phyloP scores from a whole-genome alignment of 2,113 vertebrate species.

The Lathamus discolor region DNA sequence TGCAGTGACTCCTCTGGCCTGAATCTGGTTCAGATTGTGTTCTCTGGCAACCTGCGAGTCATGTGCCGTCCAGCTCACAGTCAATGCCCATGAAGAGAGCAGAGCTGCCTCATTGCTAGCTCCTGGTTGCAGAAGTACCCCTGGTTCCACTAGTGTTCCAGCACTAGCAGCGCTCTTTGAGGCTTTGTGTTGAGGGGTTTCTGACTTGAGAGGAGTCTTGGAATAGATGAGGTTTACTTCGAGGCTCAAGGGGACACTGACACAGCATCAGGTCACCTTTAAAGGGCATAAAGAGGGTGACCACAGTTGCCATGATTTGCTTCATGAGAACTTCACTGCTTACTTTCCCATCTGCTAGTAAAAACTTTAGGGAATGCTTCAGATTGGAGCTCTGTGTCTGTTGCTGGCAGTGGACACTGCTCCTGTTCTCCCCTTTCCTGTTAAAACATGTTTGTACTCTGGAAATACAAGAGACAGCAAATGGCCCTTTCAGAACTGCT shows the following conservation, averaged over 20 bases:
- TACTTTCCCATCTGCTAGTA: constrained; percentile 11
- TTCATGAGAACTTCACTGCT: neutral
- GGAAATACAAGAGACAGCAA: constrained; percentile 1
- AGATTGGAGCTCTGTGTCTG: constrained; percentile 43
- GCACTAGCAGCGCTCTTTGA: constrained; percentile 38
- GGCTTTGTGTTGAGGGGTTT: constrained; percentile 32
- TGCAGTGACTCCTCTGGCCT: constrained; percentile 49
- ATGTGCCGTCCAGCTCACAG: neutral
- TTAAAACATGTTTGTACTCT: constrained; percentile 17
- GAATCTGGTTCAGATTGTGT: constrained; percentile 31
- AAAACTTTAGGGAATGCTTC: constrained; percentile 6
- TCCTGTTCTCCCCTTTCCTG: neutral
- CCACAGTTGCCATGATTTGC: constrained; percentile 16
- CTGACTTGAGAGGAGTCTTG: constrained; percentile 4
- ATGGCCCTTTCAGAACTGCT: neutral
- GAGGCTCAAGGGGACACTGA: neutral
- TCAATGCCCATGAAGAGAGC: constrained; percentile 43
- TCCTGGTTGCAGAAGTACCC: constrained; percentile 13
- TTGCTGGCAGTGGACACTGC: constrained; percentile 72
- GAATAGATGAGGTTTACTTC: neutral
- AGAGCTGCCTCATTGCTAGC: constrained; percentile 14
- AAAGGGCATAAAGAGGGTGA: constrained; percentile 11
- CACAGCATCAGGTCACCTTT: neutral
- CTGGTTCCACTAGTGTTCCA: neutral
- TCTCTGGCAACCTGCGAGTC: constrained; percentile 21